Evolutionary conservation across 2,797 vertebrate species (phyloP), one percentile per base, ranked within the genome.

Genomic region (Sebastes nivosus): DNA sequence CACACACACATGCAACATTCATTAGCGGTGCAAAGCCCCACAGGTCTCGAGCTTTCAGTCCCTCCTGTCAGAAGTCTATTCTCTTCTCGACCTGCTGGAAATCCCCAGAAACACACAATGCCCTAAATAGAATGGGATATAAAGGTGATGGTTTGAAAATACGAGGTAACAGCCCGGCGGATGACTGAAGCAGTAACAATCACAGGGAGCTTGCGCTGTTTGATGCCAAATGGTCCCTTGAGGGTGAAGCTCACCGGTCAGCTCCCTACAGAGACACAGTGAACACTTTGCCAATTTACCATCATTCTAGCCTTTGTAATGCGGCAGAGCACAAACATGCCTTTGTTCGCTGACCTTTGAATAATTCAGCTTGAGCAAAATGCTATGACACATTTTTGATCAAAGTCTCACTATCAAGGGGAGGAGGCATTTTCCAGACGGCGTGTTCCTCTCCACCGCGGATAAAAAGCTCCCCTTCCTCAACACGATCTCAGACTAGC

Each of bases 291-390:
- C 92, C 94, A 94, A 94, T 94, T 94, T 94, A 90, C 89, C 92
- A 85, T 89, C 91, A 86, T 87, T 89, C 87, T 60, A 79, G 82
- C 91, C 90, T 93, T 93, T 93, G 88, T 92, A 90, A 92, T 89
- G 91, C 90, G 84, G 88, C 91, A 82, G 81, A 87, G 89, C 93
- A 92, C 92, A 91, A 92, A 92, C 91, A 89, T 34, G 85, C 86
- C 84, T 94, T 94, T 94, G 93, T 95, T 92, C 91, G 20, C 86
- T 94, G 93, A 94, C 94, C 94, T 95, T 94, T 94, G 92, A 93
- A 94, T 95, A 90, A 94, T 94, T 94, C 93, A 94, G 72, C 88
- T 72, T 1, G 52, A 90, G 93, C 92, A 93, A 93, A 94, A 90
- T 81, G 89, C 93, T 86, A 75, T 87, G 91, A 93, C 93, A 95